These are phyloP conservation scores for Drusus annulatus DNA, from an alignment of 1,140 invertebrate species.

Conservation along the genomic window DNA sequence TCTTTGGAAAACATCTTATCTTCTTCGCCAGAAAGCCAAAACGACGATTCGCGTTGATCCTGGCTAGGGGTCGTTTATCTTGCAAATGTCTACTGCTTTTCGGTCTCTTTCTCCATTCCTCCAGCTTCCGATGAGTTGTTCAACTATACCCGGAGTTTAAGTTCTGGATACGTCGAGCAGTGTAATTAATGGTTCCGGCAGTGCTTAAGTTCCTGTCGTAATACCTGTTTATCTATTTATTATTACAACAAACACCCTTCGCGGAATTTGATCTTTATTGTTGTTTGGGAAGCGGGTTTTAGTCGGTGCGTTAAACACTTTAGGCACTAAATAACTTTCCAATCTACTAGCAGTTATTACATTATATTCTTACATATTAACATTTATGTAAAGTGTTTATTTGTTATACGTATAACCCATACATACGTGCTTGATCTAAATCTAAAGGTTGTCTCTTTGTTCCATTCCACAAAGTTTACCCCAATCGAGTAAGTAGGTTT, in stretches of 20 bases:
- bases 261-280: not conserved
- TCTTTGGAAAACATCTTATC: not conserved
- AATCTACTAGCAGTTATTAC: too few relatives aligned
- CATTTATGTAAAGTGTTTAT: too few relatives aligned
- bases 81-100: not conserved
- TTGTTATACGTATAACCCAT: too few relatives aligned
- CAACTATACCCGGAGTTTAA: too few relatives aligned
- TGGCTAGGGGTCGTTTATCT: conserved; percentile 21
- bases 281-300: not conserved
- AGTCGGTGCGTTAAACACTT: too few relatives aligned
- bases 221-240: conserved; percentile 16
- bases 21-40: not conserved
- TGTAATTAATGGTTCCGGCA: conserved; percentile 11
- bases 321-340: too few relatives aligned
- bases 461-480: too few relatives aligned
- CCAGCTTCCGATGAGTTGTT: not conserved
- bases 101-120: not conserved
- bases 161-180: not conserved
- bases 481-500: too few relatives aligned
- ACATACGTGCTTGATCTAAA: too few relatives aligned
- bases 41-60: conserved; percentile 10
- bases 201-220: not conserved
- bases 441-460: too few relatives aligned
- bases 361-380: too few relatives aligned
- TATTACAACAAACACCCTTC: not conserved